These are phyloP conservation scores for Xestia c-nigrum DNA, from an alignment of 2,888 invertebrate species.

Conservation along the genomic window DNA sequence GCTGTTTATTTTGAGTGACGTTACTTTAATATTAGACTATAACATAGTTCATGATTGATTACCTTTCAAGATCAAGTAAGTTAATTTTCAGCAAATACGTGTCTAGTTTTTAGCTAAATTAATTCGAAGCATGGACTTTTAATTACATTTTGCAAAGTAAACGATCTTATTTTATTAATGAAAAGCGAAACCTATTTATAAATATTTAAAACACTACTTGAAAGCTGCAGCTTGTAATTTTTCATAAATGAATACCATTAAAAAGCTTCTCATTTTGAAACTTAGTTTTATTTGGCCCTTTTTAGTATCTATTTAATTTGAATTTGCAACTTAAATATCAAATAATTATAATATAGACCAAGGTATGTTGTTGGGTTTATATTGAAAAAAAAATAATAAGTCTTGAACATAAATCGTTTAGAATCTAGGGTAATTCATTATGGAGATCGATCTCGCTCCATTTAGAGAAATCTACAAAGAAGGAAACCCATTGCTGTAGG, in stretches of 20 bases:
- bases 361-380: background rate
- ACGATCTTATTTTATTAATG: slow-evolving; percentile 6
- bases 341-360: background rate
- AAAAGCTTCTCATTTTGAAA: background rate
- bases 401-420: background rate
- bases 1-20: slow-evolving; percentile 35
- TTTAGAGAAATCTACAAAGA: slow-evolving; percentile 34
- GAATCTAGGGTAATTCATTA: background rate
- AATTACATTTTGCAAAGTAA: slow-evolving; percentile 6
- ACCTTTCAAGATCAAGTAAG: slow-evolving; percentile 41
- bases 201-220: background rate
- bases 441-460: accelerated
- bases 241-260: background rate
- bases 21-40: slow-evolving; percentile 26
- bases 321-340: background rate
- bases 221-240: background rate
- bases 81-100: slow-evolving; percentile 11
- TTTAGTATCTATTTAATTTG: background rate
- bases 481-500: slow-evolving; percentile 58
- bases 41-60: slow-evolving; percentile 51
- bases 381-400: no score
- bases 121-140: slow-evolving; percentile 20
- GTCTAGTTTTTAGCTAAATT: slow-evolving; percentile 30
- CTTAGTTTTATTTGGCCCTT: background rate
- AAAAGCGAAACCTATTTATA: background rate